A percentile compares a stretch with the other conserved stretches of the same genome.
phyloP scores from a whole-genome alignment of 2,888 invertebrate species.

The Leptinotarsa juncta region DNA sequence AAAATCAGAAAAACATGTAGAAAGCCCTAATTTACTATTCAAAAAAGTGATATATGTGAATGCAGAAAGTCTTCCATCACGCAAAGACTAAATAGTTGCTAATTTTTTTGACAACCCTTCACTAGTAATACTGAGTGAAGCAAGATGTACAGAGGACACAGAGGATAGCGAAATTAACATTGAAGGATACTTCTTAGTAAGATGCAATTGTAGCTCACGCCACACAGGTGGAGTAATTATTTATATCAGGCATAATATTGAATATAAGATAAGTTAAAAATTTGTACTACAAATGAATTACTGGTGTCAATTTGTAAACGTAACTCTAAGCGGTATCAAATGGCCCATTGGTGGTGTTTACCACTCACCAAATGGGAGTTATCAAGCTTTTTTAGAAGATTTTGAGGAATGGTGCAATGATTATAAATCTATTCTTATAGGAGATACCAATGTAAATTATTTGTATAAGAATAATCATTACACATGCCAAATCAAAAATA shows the following conservation, averaged over 20 bases:
- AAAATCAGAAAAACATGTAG: slow-evolving; percentile 19
- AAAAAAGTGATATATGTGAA: slow-evolving; percentile 8
- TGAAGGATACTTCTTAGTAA: slow-evolving; percentile 17
- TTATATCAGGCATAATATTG: too few species aligned
- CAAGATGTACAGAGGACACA: slow-evolving; percentile 22
- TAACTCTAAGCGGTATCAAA: slow-evolving; percentile 17
- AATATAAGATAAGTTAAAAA: background rate
- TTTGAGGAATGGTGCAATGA: slow-evolving; percentile 16
- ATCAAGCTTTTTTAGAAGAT: background rate
- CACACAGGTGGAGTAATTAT: background rate
- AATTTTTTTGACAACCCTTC: slow-evolving; percentile 25
- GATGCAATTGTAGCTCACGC: slow-evolving; percentile 21
- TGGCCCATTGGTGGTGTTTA: background rate
- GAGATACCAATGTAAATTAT: slow-evolving; percentile 14
- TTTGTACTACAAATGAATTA: slow-evolving; percentile 5
- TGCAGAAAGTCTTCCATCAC: slow-evolving; percentile 15
- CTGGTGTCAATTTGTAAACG: slow-evolving; percentile 21
- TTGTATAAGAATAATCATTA: slow-evolving; percentile 15
- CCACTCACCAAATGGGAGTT: background rate
- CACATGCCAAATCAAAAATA: slow-evolving; percentile 12
- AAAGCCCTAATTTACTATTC: too few species aligned
- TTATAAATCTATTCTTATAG: slow-evolving; percentile 18
- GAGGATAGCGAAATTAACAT: slow-evolving; percentile 23
- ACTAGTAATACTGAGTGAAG: slow-evolving; percentile 24
- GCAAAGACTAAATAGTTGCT: slow-evolving; percentile 22